Conservation (phyloP, 2,113 vertebrate species). For the Ptilonorhynchus violaceus region DNA sequence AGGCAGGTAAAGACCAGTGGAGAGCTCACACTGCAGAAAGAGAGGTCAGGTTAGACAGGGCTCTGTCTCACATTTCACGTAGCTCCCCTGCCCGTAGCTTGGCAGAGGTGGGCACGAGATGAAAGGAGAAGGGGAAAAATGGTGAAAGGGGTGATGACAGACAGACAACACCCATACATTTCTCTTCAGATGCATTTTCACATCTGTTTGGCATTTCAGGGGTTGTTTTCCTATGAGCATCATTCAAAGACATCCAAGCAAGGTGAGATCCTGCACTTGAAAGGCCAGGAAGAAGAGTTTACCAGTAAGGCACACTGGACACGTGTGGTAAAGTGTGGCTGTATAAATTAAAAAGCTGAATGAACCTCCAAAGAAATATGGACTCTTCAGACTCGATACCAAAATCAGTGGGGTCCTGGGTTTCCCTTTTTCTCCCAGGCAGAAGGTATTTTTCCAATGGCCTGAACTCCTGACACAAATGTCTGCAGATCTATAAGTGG, state of each 20-base stretch:
- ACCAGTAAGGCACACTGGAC: not conserved
- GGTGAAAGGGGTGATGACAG: conserved; percentile 36
- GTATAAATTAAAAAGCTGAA: not conserved
- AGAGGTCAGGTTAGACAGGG: not conserved
- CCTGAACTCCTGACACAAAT: not conserved
- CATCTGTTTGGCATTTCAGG: conserved; percentile 40
- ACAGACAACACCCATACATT: not conserved
- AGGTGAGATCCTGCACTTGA: conserved; percentile 5
- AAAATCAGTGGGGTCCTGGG: not conserved
- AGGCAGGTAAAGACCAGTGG: not conserved
- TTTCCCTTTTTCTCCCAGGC: not conserved
- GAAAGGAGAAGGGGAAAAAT: not conserved
- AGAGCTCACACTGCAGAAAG: not conserved
- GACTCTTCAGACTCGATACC: not conserved
- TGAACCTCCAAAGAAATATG: not conserved
- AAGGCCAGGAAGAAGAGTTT: conserved; percentile 4
- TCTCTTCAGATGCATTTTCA: not conserved
- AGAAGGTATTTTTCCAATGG: not conserved
- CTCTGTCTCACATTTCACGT: not conserved
- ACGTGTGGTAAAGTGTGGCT: not conserved
- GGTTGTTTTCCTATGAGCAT: not conserved
- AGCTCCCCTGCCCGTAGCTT: not conserved
- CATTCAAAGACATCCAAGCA: not conserved
- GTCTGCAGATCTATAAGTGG: not conserved
- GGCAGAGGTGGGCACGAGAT: conserved; percentile 31